Evolutionary conservation across 1,140 invertebrate species (phyloP), one percentile per base, ranked within the genome.

Genomic region (Conopomorpha cramerella): DNA sequence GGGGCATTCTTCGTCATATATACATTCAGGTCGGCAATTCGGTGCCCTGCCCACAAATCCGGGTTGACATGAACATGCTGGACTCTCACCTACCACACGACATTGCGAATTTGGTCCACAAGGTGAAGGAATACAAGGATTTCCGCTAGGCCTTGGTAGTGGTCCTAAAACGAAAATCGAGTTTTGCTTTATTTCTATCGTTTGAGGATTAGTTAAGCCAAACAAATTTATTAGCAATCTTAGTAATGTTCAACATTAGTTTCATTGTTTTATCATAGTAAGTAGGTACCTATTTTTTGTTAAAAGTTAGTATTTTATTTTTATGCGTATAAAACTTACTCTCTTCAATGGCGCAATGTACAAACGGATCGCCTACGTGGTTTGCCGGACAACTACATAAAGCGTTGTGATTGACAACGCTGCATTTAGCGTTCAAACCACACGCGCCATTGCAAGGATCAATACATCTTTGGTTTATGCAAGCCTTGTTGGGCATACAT

Each of bases 41-140:
- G 87, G 86, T 13, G 90, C 81, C 39, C 88, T 81, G 40, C 89
- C 89, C 39, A 90, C 80, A 65, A 87, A 91, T 40, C 85, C 82
- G 26, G 82, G 68, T 45, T 84, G 77, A 66, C 90, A 92, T 46
- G 86, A 85, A 56, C 90, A 93, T 37, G 86, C 82, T 25, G 86
- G 83, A 39, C 86, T 87, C 39, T 84, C 82, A 29, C 84, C 82
- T 46, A 84, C 78, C 25, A 84, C 73, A 48, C 84, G 81, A 67
- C 91, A 94, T 55, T 87, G 78, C 8, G 90, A 88, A 68, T 92
- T 90, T 8, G 86, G 82, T 30, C 92, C 92, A 61, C 91, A 94
- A 16, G 90, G 90, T 17, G 86, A 86, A 16, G 89, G 87, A 30
- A 84, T 67, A 56, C 90, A 92, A 27, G 89, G 83, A 67, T 86